A percentile compares a stretch with the other conserved stretches of the same genome.
These are phyloP conservation scores for Paraplagusia blochii DNA, from an alignment of 2,113 vertebrate genomes.

Conservation along the genomic window DNA sequence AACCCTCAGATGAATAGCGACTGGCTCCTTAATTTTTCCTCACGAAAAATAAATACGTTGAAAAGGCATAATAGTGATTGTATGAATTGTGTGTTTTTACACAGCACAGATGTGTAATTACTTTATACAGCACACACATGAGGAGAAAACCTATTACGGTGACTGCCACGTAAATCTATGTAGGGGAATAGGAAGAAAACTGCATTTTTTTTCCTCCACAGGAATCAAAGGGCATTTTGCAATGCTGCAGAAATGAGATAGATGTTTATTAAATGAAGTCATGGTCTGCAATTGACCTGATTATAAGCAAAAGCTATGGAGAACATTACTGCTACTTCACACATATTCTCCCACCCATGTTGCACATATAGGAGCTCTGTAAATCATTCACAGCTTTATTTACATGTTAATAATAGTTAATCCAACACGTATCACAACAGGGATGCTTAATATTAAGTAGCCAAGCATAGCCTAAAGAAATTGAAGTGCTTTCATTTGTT, in stretches of 20 bases:
- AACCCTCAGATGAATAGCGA: slow-evolving; percentile 58
- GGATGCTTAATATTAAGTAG: too few species aligned
- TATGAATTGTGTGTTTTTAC: slow-evolving; percentile 49
- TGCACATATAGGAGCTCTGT: too few species aligned
- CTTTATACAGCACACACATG: slow-evolving; percentile 5
- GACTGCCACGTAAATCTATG: slow-evolving; percentile 31
- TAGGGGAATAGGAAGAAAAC: slow-evolving; percentile 49
- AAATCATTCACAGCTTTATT: too few species aligned
- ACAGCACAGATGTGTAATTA: slow-evolving; percentile 75
- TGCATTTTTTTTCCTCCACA: slow-evolving; percentile 34
- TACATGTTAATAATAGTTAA: too few species aligned
- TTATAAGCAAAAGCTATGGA: too few species aligned
- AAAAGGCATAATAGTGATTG: neutral
- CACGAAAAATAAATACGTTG: slow-evolving; percentile 28
- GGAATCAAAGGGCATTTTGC: neutral
- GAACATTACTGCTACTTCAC: neutral
- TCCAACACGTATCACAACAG: too few species aligned
- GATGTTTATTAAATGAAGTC: too few species aligned
- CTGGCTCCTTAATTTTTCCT: slow-evolving; percentile 35
- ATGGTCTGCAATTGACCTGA: too few species aligned
- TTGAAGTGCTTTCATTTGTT: too few species aligned
- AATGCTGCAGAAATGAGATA: neutral
- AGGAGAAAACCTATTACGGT: slow-evolving; percentile 21
- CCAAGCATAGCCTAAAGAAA: too few species aligned
- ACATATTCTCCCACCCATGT: too few species aligned